phyloP scores from a whole-genome alignment of 1,140 invertebrate genomes.

The Whitmania pigra region DNA sequence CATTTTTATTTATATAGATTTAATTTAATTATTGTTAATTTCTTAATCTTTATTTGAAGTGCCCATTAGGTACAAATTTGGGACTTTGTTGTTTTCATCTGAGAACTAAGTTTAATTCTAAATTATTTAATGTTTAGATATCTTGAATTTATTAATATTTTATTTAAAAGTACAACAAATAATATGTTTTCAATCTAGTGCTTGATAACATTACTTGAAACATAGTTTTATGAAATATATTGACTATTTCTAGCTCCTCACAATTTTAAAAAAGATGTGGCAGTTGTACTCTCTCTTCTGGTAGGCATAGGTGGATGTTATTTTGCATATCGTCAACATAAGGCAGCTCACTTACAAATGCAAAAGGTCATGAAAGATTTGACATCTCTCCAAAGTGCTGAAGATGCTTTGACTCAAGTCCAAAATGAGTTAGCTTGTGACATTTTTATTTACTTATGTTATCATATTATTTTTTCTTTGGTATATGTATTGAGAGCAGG shows the following conservation, averaged over 20 bases:
- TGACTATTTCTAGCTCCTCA: conserved; percentile 48
- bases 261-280: conserved; percentile 71
- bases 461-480: too few species aligned
- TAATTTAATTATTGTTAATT: too few species aligned
- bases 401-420: conserved; percentile 67
- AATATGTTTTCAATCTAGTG: neutral
- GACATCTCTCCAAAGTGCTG: conserved; percentile 77
- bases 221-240: neutral
- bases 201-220: neutral
- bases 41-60: too few species aligned
- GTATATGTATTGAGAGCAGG: too few species aligned
- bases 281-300: conserved; percentile 65
- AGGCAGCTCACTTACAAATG: conserved; percentile 67
- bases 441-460: too few species aligned
- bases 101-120: too few species aligned
- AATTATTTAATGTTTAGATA: neutral
- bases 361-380: conserved; percentile 80
- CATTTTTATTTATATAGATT: too few species aligned
- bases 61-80: too few species aligned
- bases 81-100: too few species aligned
- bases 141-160: neutral
- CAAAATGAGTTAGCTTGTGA: conserved; percentile 46
- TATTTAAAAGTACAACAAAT: neutral
- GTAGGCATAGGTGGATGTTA: conserved; percentile 68
- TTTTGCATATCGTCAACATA: conserved; percentile 76